A percentile compares a stretch with the other conserved stretches of the same genome.
Conservation (phyloP, 1,140 invertebrate genomes). For the Drosophila nannoptera region DNA sequence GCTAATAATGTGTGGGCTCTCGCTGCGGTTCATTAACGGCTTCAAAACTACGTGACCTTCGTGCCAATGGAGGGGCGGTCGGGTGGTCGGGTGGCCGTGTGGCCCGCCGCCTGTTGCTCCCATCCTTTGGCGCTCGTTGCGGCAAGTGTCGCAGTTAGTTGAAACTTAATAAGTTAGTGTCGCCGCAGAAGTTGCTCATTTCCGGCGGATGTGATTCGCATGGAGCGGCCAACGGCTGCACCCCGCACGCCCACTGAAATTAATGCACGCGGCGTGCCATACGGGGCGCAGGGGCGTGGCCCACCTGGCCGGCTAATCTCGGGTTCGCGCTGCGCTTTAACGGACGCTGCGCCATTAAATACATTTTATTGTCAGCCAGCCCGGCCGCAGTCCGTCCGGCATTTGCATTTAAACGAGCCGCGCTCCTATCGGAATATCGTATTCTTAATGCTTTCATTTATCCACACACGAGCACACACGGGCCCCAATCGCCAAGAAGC, state of each 20-base stretch:
- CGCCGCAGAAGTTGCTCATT: conserved; percentile 53
- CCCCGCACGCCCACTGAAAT: conserved; percentile 41
- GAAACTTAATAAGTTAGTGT: conserved; percentile 66
- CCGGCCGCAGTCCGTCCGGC: neutral
- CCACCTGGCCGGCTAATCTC: conserved; percentile 21
- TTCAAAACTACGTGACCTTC: conserved; percentile 56
- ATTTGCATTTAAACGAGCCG: conserved; percentile 71
- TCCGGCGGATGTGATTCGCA: conserved; percentile 67
- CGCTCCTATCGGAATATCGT: conserved; percentile 8
- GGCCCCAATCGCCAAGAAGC: neutral
- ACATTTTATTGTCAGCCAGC: conserved; percentile 56
- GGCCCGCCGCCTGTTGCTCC: neutral
- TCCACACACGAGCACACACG: too few relatives aligned
- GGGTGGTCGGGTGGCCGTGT: too few relatives aligned
- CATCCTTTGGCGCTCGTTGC: conserved; percentile 47
- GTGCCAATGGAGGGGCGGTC: too few relatives aligned
- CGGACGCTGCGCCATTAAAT: conserved; percentile 49
- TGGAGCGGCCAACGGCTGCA: conserved; percentile 6
- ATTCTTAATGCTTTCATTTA: too few relatives aligned
- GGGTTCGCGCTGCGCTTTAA: neutral
- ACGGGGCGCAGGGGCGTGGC: neutral
- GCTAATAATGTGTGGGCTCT: conserved; percentile 39
- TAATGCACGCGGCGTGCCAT: conserved; percentile 60
- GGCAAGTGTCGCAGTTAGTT: conserved; percentile 62
- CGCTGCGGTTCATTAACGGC: conserved; percentile 52